Evolutionary conservation across 2,797 vertebrate genomes (phyloP).

Genomic region (Zenarchopterus dispar): DNA sequence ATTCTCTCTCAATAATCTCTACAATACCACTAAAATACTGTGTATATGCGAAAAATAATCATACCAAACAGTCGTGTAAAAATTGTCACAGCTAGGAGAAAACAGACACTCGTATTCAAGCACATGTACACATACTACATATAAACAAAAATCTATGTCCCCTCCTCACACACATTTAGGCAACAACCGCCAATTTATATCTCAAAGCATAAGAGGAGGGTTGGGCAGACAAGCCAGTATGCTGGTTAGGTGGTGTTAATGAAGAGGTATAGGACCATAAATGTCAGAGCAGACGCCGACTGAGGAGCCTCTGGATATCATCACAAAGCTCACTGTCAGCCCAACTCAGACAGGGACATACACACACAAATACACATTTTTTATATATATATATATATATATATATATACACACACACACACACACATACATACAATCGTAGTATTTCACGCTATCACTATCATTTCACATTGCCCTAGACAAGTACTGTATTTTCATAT

Average conservation of each 20-base stretch:
- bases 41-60: background rate
- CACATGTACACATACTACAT: conserved; percentile 9
- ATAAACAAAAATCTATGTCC: conserved; percentile 36
- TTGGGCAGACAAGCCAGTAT: conserved; percentile 69
- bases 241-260: conserved; percentile 90
- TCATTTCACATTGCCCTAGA: background rate
- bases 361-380: conserved; percentile 23
- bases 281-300: conserved; percentile 88
- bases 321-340: conserved; percentile 82
- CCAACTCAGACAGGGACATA: conserved; percentile 30
- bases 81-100: background rate
- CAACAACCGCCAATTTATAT: conserved; percentile 53
- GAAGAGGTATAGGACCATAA: conserved; percentile 89
- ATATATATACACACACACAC: too few species aligned
- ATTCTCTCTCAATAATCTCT: background rate
- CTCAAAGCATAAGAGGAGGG: conserved; percentile 61
- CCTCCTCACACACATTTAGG: conserved; percentile 27
- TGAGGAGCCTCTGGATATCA: conserved; percentile 85
- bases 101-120: conserved; percentile 19
- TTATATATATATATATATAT: conserved; percentile 1
- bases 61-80: conserved; percentile 10
- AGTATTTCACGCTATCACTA: background rate
- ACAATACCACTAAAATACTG: background rate
- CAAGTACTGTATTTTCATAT: background rate
- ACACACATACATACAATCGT: too few species aligned